These are phyloP conservation scores for Drosophila aldrichi DNA, from an alignment of 2,888 invertebrate species.

Conservation along the genomic window DNA sequence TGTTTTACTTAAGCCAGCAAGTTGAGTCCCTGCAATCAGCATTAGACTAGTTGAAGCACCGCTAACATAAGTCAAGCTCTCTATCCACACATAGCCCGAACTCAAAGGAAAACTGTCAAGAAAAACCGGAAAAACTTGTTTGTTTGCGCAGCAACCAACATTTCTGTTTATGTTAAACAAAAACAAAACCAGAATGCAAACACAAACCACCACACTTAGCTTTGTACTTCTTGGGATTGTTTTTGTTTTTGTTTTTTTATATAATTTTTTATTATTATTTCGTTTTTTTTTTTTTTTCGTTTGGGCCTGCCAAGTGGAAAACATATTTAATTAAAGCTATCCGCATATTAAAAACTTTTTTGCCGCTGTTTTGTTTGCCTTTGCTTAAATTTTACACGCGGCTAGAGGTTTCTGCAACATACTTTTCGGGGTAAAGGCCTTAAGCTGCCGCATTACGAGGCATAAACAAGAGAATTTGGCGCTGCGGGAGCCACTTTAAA, in stretches of 20 bases:
- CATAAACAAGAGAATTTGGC: constrained; percentile 64
- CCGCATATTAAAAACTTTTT: constrained; percentile 80
- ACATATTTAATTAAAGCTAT: constrained; percentile 81
- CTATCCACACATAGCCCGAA: constrained; percentile 3
- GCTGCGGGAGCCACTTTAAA: constrained; percentile 41
- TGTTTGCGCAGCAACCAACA: constrained; percentile 63
- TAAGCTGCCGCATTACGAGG: constrained; percentile 78
- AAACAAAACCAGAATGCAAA: constrained; percentile 47
- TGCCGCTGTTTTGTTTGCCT: constrained; percentile 29
- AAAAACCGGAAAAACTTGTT: constrained; percentile 33
- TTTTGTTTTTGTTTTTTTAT: constrained; percentile 15
- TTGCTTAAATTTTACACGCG: constrained; percentile 72
- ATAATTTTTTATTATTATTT: constrained; percentile 18
- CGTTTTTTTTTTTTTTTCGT: constrained; percentile 29
- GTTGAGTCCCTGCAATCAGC: background rate
- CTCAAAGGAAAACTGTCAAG: constrained; percentile 15
- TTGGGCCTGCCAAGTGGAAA: constrained; percentile 75
- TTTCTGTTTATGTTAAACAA: constrained; percentile 56
- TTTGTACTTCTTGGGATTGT: constrained; percentile 34
- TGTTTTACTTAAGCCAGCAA: background rate
- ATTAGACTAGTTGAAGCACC: background rate
- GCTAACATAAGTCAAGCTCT: background rate
- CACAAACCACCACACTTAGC: constrained; percentile 20
- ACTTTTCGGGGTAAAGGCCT: constrained; percentile 60
- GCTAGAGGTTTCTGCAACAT: constrained; percentile 53